Evolutionary conservation across 2,888 invertebrate genomes (phyloP), one percentile per base, ranked within the genome.

Genomic region (Synanthedon formicaeformis): DNA sequence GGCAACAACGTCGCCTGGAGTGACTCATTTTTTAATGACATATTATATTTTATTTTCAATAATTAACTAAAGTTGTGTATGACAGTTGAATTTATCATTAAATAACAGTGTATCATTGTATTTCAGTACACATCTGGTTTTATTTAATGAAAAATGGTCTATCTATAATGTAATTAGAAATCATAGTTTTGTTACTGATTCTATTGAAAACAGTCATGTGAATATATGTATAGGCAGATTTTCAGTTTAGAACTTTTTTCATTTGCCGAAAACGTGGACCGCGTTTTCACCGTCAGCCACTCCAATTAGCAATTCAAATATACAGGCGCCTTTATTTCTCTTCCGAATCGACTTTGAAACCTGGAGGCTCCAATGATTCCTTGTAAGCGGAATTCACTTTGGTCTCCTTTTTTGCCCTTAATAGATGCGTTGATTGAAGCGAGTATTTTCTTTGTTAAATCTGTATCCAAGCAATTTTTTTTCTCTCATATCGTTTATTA

Each of bases 261-360:
- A 60, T 59, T 59, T 58, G 50, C 50, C 53, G 41, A 55, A 59
- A 61, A 59, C 56, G 56, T 58, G 56, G 52, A 56, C 54, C 55
- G 57, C 55, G 57, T 57, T 61, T 45, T 13, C n/a, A 13, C n/a
- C 14, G 13, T n/a, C 45, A 45, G 60, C 61, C 63, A 56, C 57
- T 62, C 55, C 64, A 73, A 75, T 75, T 75, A 73, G 69, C 71
- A 75, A 73, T 73, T 73, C 69, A 76, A 73, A 76, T 75, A 65
- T 62, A 62, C 60, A 16, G 34, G 10, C 45, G 13, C 45, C 59
- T 57, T 60, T 59, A 62, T 57, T 61, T 59, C 58, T 64, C 57
- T 61, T 56, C 57, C n/a, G 54, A 54, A 52, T 52, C 41, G 34
- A 52, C 52, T 54, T 45, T 49, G 49, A 52, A 41, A 41, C 54